These are phyloP conservation scores for Apeltes quadracus DNA, from an alignment of 2,113 vertebrate species.

Conservation along the genomic window DNA sequence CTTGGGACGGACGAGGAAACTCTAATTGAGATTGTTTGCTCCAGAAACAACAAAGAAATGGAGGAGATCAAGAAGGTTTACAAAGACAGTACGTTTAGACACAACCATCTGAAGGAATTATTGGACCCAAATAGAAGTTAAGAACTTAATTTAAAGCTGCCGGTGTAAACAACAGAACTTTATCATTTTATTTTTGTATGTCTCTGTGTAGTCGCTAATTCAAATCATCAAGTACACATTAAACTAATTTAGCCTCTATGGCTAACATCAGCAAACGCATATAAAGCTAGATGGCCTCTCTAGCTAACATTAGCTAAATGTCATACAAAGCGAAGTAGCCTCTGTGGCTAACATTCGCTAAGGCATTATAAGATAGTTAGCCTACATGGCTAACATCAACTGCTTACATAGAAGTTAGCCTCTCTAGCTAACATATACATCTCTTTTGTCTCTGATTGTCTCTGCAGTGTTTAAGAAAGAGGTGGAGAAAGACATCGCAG, in stretches of 20 bases:
- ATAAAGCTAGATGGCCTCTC: too few relatives aligned
- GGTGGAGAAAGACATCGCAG: conserved; percentile 92
- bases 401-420: too few relatives aligned
- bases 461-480: conserved; percentile 94
- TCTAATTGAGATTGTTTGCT: conserved; percentile 95
- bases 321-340: too few relatives aligned
- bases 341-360: too few relatives aligned
- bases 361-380: not conserved
- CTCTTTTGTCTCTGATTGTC: not conserved
- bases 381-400: not conserved
- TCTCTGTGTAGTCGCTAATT: too few relatives aligned
- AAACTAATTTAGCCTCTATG: too few relatives aligned
- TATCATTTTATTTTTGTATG: too few relatives aligned
- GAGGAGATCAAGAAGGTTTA: conserved; percentile 89
- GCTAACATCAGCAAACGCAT: too few relatives aligned
- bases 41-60: conserved; percentile 89
- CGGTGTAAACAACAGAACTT: not conserved
- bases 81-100: conserved; percentile 82
- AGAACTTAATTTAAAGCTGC: not conserved
- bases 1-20: conserved; percentile 95
- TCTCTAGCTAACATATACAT: not conserved
- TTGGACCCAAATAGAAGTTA: too few relatives aligned
- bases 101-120: not conserved
- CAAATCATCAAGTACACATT: too few relatives aligned
- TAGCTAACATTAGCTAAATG: too few relatives aligned